Base-by-base conservation (phyloP, 2,113 vertebrate genomes). In the Monarcha castaneiventris region DNA sequence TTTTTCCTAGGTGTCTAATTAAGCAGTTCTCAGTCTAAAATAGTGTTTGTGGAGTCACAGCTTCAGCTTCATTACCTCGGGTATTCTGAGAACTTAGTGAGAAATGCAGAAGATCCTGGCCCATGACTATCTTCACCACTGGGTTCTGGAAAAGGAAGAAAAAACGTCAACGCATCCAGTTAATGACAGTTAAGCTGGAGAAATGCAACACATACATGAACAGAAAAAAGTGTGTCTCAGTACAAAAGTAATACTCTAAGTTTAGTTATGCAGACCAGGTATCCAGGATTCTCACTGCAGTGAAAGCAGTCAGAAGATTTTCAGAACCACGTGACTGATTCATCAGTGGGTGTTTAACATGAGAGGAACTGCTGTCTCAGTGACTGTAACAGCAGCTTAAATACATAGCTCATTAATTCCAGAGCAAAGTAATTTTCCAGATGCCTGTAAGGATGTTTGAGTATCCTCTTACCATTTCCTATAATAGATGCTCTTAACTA, bases 1-100 rank as follows among this genome's bases (percentile, higher is more conserved):
- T 66, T 75, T 83, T 64, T 61, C 33, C 56, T 54, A 33, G 27
- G 12, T 32, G 13, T 51, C 32, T 37, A 66, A 62, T 21, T 69
- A 23, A 77, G 23, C 27, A 51, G 21, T 41, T 87, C 71, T 77
- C 41, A 56, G 27, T 59, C 71, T 77, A 85, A 61, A 79, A 46
- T 10, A 33, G 17, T 25, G 66, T 63, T 93, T 91, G 73, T 92
- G 75, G 89, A 94, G 71, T 69, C 83, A 74, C 51, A 88, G 63
- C n/a, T 92, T 80, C 80, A 82, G 64, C 56, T 90, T 84, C 56
- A 7, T 96, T 97, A 98, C 98, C 98, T 98, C 14, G 97, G 84
- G 46, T 97, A 95, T 93, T 98, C 98, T 74, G 74, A 96, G 95
- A 77, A 97, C 84, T 81, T 94, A 56, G 89, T 93, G 54, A 68